A percentile compares a stretch with the other conserved stretches of the same genome.
phyloP scores from a whole-genome alignment of 2,888 invertebrate genomes.

The Eledona agricola region DNA sequence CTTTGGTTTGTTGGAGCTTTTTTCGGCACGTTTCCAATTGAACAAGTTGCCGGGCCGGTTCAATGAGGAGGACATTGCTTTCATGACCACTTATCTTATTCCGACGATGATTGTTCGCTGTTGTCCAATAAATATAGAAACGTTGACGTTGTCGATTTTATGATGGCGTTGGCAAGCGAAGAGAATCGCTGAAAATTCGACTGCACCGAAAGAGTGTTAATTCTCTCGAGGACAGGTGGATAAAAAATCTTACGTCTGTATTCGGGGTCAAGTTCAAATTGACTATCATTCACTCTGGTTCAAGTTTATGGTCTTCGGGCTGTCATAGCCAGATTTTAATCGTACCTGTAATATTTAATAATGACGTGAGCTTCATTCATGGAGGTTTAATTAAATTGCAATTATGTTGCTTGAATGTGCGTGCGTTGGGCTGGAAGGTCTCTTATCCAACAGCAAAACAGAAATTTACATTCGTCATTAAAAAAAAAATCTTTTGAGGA shows the following conservation, averaged over 20 bases:
- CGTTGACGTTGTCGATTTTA: constrained; percentile 4
- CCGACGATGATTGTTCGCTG: too few species aligned
- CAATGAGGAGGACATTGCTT: constrained; percentile 18
- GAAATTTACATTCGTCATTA: too few species aligned
- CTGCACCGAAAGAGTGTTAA: too few species aligned
- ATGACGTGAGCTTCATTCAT: constrained; percentile 5
- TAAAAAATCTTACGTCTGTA: constrained; percentile 23
- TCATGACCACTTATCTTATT: neutral
- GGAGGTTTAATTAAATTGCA: constrained; percentile 2
- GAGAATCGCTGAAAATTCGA: too few species aligned
- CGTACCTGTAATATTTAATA: constrained; percentile 4
- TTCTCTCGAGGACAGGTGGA: constrained; percentile 4
- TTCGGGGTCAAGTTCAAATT: constrained; percentile 23
- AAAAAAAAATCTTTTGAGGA: too few species aligned
- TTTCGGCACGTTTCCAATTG: constrained; percentile 24
- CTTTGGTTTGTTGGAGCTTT: neutral
- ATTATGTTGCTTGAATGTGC: too few species aligned
- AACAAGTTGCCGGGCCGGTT: constrained; percentile 41
- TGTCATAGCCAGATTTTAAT: constrained; percentile 15
- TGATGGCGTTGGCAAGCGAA: neutral
- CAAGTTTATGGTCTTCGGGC: constrained; percentile 19
- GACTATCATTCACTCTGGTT: constrained; percentile 14
- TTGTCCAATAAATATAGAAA: constrained; percentile 3
- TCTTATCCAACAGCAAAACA: too few species aligned
- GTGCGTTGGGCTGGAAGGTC: too few species aligned